These are phyloP conservation scores for Cyclargus thomasi DNA, from an alignment of 1,140 invertebrate genomes.

Conservation along the genomic window DNA sequence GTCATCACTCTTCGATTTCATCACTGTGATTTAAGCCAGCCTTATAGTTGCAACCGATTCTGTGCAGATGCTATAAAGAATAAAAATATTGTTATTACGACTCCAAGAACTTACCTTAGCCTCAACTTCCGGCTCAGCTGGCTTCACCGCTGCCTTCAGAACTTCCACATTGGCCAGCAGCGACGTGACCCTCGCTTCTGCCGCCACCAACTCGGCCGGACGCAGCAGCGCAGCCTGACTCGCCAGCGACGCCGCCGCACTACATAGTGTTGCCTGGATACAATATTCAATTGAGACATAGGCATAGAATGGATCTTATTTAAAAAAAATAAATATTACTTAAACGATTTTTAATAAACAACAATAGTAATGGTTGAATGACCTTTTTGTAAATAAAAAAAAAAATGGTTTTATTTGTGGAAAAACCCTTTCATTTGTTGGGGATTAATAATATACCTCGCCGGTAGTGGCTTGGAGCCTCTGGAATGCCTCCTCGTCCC, in stretches of 20 bases:
- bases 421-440: too few species aligned
- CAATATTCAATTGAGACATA: neutral
- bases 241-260: constrained; percentile 84
- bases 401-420: too few species aligned
- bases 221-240: constrained; percentile 88
- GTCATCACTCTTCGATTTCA: too few species aligned
- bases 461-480: constrained; percentile 57
- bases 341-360: too few species aligned
- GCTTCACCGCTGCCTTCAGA: constrained; percentile 79
- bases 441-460: constrained; percentile 45
- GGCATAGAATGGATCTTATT: neutral
- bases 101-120: constrained; percentile 79
- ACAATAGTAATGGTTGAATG: too few species aligned
- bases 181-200: constrained; percentile 85
- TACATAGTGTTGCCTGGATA: constrained; percentile 72
- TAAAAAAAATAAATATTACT: too few species aligned
- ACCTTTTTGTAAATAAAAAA: too few species aligned
- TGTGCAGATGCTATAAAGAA: too few species aligned
- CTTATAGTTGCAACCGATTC: too few species aligned
- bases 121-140: constrained; percentile 84
- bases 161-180: constrained; percentile 86
- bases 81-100: too few species aligned
- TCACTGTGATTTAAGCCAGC: too few species aligned
- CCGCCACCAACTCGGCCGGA: constrained; percentile 85
- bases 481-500: constrained; percentile 61